Percentiles rank a stretch among this genome's conserved stretches.
Conservation (phyloP, 2,113 vertebrate genomes). For the Camelus bactrianus region DNA sequence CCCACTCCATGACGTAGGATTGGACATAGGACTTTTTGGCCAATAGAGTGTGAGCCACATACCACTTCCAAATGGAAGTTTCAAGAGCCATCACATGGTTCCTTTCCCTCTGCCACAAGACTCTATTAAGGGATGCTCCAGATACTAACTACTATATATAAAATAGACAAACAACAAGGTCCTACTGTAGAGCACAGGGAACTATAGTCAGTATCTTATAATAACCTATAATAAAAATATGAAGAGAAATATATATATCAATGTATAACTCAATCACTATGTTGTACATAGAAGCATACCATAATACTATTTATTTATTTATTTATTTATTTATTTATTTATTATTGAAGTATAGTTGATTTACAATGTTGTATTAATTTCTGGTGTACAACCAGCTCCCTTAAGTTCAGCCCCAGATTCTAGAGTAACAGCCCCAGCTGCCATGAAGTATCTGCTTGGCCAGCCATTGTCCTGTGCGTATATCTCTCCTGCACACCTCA, state of each 20-base stretch:
- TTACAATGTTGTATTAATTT: no score
- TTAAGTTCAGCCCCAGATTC: background rate
- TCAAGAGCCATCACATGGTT: background rate
- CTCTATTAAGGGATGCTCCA: background rate
- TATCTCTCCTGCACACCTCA: background rate
- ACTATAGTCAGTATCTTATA: no score
- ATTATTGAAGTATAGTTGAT: no score
- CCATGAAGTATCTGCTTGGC: background rate
- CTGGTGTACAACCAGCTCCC: background rate
- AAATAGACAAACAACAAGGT: no score
- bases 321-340: no score
- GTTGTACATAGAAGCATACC: no score
- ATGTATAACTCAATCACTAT: no score
- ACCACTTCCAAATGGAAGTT: background rate
- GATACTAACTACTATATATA: no score
- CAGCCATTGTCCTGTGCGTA: background rate
- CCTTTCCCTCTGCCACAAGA: background rate
- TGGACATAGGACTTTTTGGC: background rate
- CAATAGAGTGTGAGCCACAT: background rate
- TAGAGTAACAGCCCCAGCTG: background rate
- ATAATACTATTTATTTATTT: no score
- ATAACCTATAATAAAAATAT: no score
- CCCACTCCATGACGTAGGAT: background rate
- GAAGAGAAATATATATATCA: no score
- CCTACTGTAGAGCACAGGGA: no score